Evolutionary conservation across 2,888 invertebrate genomes (phyloP).

Genomic region (Petrophora chlorosata): DNA sequence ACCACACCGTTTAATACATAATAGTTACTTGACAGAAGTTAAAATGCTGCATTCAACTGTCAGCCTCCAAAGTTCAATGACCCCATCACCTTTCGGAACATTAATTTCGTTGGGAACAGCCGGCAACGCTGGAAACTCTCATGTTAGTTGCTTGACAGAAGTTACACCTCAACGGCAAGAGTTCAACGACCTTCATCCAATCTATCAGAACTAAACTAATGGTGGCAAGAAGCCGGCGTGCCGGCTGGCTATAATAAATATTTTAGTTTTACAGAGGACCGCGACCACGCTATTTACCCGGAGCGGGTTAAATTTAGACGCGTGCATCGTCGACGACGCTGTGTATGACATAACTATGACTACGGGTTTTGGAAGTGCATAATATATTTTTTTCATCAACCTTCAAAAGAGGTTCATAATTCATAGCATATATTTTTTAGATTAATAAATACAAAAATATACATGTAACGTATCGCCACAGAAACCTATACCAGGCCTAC

Average conservation of each 20-base stretch:
- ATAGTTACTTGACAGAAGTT: too few species aligned
- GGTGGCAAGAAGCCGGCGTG: slow-evolving; percentile 14
- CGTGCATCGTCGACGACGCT: slow-evolving; percentile 43
- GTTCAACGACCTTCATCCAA: slow-evolving; percentile 16
- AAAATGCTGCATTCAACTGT: too few species aligned
- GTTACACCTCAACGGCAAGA: not conserved
- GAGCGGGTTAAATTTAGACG: slow-evolving; percentile 53
- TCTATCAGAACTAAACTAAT: slow-evolving; percentile 8
- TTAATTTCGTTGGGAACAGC: too few species aligned
- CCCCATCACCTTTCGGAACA: too few species aligned
- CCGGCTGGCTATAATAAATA: slow-evolving; percentile 40
- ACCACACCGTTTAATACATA: too few species aligned
- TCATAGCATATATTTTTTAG: not conserved
- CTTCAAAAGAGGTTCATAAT: not conserved
- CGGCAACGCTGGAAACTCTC: too few species aligned
- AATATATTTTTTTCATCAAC: not conserved
- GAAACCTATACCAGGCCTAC: too few species aligned
- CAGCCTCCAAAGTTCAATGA: too few species aligned
- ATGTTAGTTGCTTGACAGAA: not conserved
- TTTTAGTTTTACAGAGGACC: slow-evolving; percentile 42
- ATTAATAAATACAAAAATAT: too few species aligned
- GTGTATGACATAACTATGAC: slow-evolving; percentile 52
- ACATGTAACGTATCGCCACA: too few species aligned
- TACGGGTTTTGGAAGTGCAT: slow-evolving; percentile 46
- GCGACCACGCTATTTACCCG: slow-evolving; percentile 46